phyloP scores from a whole-genome alignment of 2,888 invertebrate species.

The Acleris emargana region DNA sequence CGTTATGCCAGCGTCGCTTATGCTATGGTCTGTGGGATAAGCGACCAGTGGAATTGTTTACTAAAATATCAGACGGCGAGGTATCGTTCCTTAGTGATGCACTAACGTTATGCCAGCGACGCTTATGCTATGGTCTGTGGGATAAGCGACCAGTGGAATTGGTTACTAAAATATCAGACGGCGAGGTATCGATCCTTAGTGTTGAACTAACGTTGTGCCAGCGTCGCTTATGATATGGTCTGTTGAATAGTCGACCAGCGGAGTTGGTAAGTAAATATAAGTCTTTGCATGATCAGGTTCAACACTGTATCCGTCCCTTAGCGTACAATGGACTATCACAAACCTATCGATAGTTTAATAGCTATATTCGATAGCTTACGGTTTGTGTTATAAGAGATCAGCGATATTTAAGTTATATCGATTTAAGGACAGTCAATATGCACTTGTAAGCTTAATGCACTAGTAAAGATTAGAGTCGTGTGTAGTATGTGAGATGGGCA shows the following conservation, averaged over 20 bases:
- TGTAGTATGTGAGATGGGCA: no score
- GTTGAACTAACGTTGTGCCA: slow-evolving; percentile 3
- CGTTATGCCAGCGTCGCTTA: not conserved
- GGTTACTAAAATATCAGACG: not conserved
- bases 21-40: not conserved
- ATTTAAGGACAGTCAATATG: no score
- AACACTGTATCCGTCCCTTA: no score
- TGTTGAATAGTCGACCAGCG: slow-evolving; percentile 1
- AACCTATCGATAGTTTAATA: no score
- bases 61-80: slow-evolving; percentile 2
- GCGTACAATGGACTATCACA: no score
- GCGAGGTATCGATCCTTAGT: slow-evolving; percentile 17
- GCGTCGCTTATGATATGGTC: not conserved
- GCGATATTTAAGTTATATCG: no score
- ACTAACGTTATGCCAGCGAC: slow-evolving; percentile 2
- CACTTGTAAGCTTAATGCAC: no score
- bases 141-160: not conserved
- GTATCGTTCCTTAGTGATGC: slow-evolving; percentile 17
- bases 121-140: not conserved
- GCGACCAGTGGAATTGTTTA: slow-evolving; percentile 9
- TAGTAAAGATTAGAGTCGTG: no score
- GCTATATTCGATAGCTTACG: no score
- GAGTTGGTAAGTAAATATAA: not conserved
- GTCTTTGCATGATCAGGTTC: no score
- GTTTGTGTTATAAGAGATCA: no score